Base-by-base conservation (phyloP, 2,888 invertebrate species). In the Leptinotarsa rubiginosa region DNA sequence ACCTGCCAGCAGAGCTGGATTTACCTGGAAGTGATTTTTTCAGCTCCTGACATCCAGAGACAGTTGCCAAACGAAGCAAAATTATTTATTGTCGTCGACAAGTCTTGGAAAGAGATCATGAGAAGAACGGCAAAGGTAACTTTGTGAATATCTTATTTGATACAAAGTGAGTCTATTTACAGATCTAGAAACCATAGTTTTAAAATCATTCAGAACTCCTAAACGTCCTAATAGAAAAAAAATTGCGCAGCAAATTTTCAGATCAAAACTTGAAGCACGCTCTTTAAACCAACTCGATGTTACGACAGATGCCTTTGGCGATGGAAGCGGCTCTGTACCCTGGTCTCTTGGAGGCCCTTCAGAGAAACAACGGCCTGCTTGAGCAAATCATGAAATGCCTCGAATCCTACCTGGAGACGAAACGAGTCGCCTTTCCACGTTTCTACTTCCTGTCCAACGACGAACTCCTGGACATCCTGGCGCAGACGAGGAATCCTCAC, bases 11-110 rank as follows among this genome's bases (percentile, higher is more conserved):
- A 94, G 81, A 94, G 94, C n/a, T 98, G 98, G 97, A 91, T 97
- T 54, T 97, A 98, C 85, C 89, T 98, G 82, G 97, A 98, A 87
- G 96, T 97, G 0, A 97, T 98, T 84, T 98, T 98, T 87, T 94
- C 96, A 12, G 97, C 97, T 0, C 96, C 97, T 0, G 97, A 97
- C 85, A 98, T 98, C 81, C 96, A 97, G 86, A 92, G 96, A 16
- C 97, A 97, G 85, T 89, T 98, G 85, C 97, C 97, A 0, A 92
- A 93, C 80, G 97, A 98, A 87, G 95, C 97, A 0, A 93, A 95
- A 84, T 91, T 97, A 84, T 98, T 97, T 86, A 90, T 91, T 4
- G 90, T 92, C 70, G 97, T 97, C 0, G 97, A 97, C 85, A 97
- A 96, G 85, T 94, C 94, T 0, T 97, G 95, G 92, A 96, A 96